These are phyloP conservation scores for Falco biarmicus DNA, from an alignment of 2,797 vertebrate genomes.

Conservation along the genomic window DNA sequence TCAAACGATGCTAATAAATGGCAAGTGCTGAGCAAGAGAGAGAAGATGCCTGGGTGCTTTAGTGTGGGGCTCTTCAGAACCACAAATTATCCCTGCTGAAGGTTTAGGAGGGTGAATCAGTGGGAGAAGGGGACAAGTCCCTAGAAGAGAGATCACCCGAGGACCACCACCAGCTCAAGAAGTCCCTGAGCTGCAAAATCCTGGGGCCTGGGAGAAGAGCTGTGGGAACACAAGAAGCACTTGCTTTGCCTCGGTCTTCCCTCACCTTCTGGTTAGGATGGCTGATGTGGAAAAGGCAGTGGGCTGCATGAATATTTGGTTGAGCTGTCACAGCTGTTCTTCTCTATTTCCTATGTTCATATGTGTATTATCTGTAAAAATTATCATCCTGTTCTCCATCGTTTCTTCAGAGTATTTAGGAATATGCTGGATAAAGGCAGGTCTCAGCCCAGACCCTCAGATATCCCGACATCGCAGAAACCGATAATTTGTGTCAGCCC, in stretches of 20 bases:
- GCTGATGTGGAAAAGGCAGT: accelerated
- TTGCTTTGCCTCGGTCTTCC: not conserved
- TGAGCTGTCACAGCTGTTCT: not conserved
- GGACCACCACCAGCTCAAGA: accelerated
- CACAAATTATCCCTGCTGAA: accelerated
- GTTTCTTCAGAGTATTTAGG: not conserved
- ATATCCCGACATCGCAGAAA: not conserved
- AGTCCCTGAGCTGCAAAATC: not conserved
- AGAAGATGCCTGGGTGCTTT: accelerated
- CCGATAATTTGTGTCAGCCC: not conserved
- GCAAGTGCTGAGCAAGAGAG: not conserved
- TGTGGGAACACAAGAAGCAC: accelerated
- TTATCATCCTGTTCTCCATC: accelerated
- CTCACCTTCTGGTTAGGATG: accelerated
- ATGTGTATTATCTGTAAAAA: not conserved
- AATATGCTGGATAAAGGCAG: not conserved
- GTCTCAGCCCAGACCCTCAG: not conserved
- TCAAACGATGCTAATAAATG: not conserved
- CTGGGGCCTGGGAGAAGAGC: not conserved
- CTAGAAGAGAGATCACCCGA: not conserved
- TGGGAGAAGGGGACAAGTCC: not conserved
- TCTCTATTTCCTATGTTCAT: accelerated
- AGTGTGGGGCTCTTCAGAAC: not conserved
- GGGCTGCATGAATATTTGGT: not conserved
- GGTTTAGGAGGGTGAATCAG: accelerated